Evolutionary conservation across 92 coral and sea anemone species (phyloP), one percentile per base, ranked within the genome.

Genomic region (Pocillopora meandrina): DNA sequence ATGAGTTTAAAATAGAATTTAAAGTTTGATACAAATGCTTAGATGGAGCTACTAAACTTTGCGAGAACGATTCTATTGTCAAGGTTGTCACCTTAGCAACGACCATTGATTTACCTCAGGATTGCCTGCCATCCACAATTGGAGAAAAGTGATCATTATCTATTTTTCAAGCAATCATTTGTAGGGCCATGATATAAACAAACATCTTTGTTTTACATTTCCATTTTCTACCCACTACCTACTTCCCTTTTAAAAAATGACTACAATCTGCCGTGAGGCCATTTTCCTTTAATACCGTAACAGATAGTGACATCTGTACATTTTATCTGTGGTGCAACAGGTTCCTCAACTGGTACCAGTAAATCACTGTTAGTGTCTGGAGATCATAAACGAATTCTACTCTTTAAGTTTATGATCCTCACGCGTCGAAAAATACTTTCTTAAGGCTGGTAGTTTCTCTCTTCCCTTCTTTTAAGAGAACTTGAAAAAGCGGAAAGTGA

Each of bases 261-360:
- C 52, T 5, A 42, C 52, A 42, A 42, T 42, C 52, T 42, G 52
- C 8, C 8, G 52, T 2, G 52, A 42, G 34, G 33, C 11, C 72
- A 9, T n/a, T n/a, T 23, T 31, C 36, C 13, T 23, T 34, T 5
- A 9, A 26, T 47, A 68, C 12, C 47, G 47, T 15, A 14, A 69
- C 2, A 33, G 33, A 26, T 21, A 23, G 31, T 31, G 55, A 36
- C 56, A 60, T 17, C 61, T 34, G 33, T 8, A 36, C 26, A 76
- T 12, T 59, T 10, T 76, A 14, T 59, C 12, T 81, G n/a, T 36
- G 58, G 59, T 16, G 9, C 9, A 16, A 60, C 85, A 70, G 85
- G 85, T 81, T 60, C 33, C 23, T 15, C 42, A 15, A 15, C 85
- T 1, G 85, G 85, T 81, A 81, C 85, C 85, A 5, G 85, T 71